Evolutionary conservation across 2,113 vertebrate genomes (phyloP).

Genomic region (Erythrolamprus reginae): DNA sequence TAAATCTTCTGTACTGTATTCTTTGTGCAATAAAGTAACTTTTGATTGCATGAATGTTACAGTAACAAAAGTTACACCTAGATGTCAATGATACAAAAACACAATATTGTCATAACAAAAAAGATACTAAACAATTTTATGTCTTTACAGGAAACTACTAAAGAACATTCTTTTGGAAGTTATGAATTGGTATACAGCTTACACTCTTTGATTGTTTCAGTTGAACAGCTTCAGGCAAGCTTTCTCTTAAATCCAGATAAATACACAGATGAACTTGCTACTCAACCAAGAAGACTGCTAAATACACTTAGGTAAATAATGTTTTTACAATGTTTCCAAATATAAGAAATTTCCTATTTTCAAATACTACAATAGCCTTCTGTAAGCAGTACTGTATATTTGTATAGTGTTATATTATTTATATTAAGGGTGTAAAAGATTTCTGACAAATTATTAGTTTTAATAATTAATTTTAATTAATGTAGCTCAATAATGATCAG

Average conservation of each 20-base stretch:
- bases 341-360: neutral
- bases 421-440: neutral
- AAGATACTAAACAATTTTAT: neutral
- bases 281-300: slow-evolving; percentile 86
- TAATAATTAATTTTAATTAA: neutral
- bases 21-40: neutral
- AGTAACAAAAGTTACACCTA: neutral
- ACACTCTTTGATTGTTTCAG: slow-evolving; percentile 84
- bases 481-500: neutral
- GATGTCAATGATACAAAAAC: neutral
- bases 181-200: slow-evolving; percentile 88
- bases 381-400: rapidly evolving
- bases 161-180: slow-evolving; percentile 75
- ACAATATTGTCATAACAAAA: neutral
- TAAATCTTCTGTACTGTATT: neutral
- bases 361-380: neutral
- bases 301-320: slow-evolving; percentile 84
- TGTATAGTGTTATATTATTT: neutral
- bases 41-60: neutral
- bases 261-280: slow-evolving; percentile 86
- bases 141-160: slow-evolving; percentile 60
- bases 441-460: neutral
- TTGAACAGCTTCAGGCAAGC: slow-evolving; percentile 91
- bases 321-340: neutral
- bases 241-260: slow-evolving; percentile 88